phyloP scores from a whole-genome alignment of 2,888 invertebrate species.

The Quadroppia sp. region DNA sequence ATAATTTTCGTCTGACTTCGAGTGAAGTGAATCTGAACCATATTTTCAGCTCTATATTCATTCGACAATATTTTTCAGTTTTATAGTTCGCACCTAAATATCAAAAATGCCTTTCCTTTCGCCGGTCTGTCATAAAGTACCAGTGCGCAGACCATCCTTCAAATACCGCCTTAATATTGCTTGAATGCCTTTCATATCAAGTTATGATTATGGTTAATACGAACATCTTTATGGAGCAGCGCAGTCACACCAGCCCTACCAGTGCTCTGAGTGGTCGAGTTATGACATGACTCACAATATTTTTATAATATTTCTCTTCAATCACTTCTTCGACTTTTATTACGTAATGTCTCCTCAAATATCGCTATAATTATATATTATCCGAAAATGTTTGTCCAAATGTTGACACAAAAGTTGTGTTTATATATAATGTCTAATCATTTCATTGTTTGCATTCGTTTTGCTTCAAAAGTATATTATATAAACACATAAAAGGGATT shows the following conservation, averaged over 20 bases:
- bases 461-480: conserved; percentile 28
- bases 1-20: neutral
- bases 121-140: neutral
- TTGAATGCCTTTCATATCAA: conserved; percentile 21
- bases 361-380: neutral
- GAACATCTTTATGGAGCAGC: conserved; percentile 25
- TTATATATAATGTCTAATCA: conserved; percentile 14
- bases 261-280: conserved; percentile 25
- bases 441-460: conserved; percentile 24
- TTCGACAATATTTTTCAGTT: neutral
- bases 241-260: neutral
- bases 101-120: conserved; percentile 1
- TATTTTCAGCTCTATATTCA: conserved; percentile 23
- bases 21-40: neutral
- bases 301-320: neutral
- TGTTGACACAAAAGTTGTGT: neutral
- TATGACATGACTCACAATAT: conserved; percentile 25
- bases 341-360: conserved; percentile 16
- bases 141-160: conserved; percentile 37
- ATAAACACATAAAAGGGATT: conserved; percentile 6
- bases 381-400: neutral
- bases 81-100: conserved; percentile 18
- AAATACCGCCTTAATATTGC: conserved; percentile 36
- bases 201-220: conserved; percentile 38
- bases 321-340: neutral